phyloP scores from a whole-genome alignment of 2,888 invertebrate genomes.

The Eristalis intricaria region DNA sequence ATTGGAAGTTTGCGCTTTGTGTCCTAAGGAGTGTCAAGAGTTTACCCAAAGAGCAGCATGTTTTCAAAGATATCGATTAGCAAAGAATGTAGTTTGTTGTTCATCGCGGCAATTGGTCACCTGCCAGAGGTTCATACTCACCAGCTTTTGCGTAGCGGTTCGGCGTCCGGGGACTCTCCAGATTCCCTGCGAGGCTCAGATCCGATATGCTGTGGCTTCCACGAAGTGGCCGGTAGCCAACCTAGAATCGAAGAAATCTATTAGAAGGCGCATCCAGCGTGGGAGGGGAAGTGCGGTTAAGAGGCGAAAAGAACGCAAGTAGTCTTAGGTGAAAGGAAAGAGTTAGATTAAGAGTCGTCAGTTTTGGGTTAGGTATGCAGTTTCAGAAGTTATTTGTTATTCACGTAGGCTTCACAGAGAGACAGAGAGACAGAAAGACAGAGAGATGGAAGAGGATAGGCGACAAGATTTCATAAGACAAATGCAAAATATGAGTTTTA shows the following conservation, averaged over 20 bases:
- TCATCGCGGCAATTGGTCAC: not conserved
- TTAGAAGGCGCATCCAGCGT: not conserved
- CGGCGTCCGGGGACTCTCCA: constrained; percentile 78
- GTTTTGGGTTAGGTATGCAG: constrained; percentile 39
- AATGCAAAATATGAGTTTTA: not conserved
- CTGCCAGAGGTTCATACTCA: constrained; percentile 73
- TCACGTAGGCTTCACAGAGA: not conserved
- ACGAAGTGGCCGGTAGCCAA: constrained; percentile 90
- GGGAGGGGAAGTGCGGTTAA: not conserved
- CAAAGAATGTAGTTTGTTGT: constrained; percentile 13
- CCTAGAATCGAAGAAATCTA: constrained; percentile 82
- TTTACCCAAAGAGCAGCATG: constrained; percentile 60
- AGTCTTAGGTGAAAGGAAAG: constrained; percentile 7
- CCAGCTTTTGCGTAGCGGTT: constrained; percentile 83
- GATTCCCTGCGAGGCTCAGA: constrained; percentile 85
- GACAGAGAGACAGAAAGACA: not conserved
- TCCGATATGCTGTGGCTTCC: constrained; percentile 94
- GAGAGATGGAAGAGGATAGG: not conserved
- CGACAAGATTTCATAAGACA: not conserved
- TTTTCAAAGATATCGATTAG: constrained; percentile 23
- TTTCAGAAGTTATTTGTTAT: constrained; percentile 42
- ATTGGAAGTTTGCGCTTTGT: constrained; percentile 62
- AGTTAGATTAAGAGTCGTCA: constrained; percentile 19
- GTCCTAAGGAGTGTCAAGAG: constrained; percentile 38
- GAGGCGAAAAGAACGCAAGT: constrained; percentile 26